These are phyloP conservation scores for Oreocharis arfaki DNA, from an alignment of 2,113 vertebrate genomes.

Conservation along the genomic window DNA sequence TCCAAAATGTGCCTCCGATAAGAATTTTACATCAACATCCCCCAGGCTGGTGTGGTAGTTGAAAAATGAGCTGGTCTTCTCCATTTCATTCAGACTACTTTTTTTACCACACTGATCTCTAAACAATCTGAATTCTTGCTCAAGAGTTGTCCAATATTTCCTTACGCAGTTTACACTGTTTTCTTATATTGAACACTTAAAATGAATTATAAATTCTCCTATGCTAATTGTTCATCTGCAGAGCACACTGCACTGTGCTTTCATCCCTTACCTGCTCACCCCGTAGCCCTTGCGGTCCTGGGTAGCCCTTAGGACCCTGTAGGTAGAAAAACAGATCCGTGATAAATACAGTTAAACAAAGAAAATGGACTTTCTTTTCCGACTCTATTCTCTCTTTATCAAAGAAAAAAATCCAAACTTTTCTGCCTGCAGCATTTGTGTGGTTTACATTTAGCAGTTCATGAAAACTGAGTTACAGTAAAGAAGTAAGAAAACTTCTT, in stretches of 20 bases:
- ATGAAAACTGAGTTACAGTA: not conserved
- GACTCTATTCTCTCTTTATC: not conserved
- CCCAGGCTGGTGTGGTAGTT: not conserved
- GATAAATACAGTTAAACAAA: not conserved
- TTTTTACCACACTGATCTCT: not conserved
- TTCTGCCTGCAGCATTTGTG: not conserved
- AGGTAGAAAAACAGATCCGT: not conserved
- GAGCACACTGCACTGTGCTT: not conserved
- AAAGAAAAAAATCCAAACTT: not conserved
- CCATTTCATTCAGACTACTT: not conserved
- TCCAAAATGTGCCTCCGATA: not conserved
- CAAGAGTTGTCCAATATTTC: not conserved
- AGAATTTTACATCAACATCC: not conserved
- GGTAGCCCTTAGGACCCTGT: slow-evolving; percentile 89
- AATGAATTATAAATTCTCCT: not conserved
- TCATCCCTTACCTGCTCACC: slow-evolving; percentile 84
- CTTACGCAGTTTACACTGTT: not conserved
- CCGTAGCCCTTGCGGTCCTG: slow-evolving; percentile 75
- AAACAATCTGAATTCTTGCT: not conserved
- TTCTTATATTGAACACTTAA: not conserved
- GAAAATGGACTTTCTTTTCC: not conserved
- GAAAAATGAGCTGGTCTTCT: not conserved
- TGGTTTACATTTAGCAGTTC: not conserved
- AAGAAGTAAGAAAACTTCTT: not conserved
- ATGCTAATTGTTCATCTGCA: not conserved